Base-by-base conservation (phyloP, 2,888 invertebrate species). In the Coelinius sp. region DNA sequence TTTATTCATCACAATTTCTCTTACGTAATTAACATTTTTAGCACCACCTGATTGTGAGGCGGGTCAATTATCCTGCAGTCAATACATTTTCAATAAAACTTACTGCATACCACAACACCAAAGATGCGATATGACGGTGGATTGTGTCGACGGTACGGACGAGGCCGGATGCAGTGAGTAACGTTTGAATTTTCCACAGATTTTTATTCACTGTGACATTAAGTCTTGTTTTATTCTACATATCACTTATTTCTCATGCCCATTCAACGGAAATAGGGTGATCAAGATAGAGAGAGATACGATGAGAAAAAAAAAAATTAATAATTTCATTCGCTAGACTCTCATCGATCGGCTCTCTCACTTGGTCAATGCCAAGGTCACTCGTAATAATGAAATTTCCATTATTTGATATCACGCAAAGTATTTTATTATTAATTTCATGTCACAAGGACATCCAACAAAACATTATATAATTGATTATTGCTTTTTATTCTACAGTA, bases 121-220 rank as follows among this genome's bases (percentile, higher is more conserved):
- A 89, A 93, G 95, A 88, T 98, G 98, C 90, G 98, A 98, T 90
- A 96, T 94, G 93, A 94, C 94, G 78, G 95, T 96, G 38, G 97
- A 98, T 90, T 99, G 98, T 88, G 94, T 96, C 75, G 97, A 97
- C 88, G 97, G 96, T 78, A 95, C 96, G 41, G 98, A 98, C 88
- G 98, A 98, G 89, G 94, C 94, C 10, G 94, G 95, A 87, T 98
- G 98, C 91, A 94, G 97, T 97, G 90, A 96, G 97, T 95, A 84
- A 76, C 35, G 64, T 62, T 22, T 68, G 22, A 17, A 49, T 49
- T 49, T 49, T 49, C 20, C 46, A 20, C 46, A 20, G 46, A 20
- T 8, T 49, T 49, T 1, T 8, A 0, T 20, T 7, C 46, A 49
- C 20, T 20, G 8, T 49, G 10, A 49, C 20, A 49, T 75, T 70